Evolutionary conservation across 2,888 invertebrate species (phyloP).

Genomic region (Erynnis tages): DNA sequence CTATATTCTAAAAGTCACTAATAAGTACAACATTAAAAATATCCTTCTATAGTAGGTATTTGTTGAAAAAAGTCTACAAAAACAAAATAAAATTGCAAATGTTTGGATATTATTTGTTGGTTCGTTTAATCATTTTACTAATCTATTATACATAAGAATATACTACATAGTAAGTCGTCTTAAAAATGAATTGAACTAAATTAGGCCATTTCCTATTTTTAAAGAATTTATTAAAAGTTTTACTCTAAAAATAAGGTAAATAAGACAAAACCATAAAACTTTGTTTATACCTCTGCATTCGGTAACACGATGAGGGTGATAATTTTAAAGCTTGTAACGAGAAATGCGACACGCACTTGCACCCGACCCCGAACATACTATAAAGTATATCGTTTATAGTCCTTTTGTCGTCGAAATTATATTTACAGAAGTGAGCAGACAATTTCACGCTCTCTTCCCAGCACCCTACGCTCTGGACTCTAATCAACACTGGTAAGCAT

Average conservation of each 20-base stretch:
- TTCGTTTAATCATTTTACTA: no score
- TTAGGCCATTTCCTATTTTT: no score
- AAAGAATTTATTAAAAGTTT: no score
- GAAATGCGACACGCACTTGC: slow-evolving; percentile 63
- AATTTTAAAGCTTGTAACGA: slow-evolving; percentile 64
- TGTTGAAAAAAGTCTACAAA: no score
- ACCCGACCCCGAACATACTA: slow-evolving; percentile 54
- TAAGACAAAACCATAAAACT: slow-evolving; percentile 16
- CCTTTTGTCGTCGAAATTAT: slow-evolving; percentile 81
- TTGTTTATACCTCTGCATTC: slow-evolving; percentile 7
- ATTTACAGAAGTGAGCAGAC: slow-evolving; percentile 82
- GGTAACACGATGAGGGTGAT: slow-evolving; percentile 41
- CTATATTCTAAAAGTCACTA: no score
- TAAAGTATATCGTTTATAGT: slow-evolving; percentile 74
- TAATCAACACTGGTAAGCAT: slow-evolving; percentile 62
- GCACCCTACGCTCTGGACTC: slow-evolving; percentile 70
- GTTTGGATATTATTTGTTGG: no score
- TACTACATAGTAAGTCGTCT: no score
- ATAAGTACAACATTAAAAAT: no score
- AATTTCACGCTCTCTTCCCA: slow-evolving; percentile 80
- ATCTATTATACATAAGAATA: no score
- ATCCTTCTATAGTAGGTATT: no score
- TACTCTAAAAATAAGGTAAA: slow-evolving; percentile 4
- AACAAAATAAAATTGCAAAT: no score
- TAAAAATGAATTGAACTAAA: no score